Evolutionary conservation across 2,888 invertebrate species (phyloP), one percentile per base, ranked within the genome.

Genomic region (Tortricodes alternella): DNA sequence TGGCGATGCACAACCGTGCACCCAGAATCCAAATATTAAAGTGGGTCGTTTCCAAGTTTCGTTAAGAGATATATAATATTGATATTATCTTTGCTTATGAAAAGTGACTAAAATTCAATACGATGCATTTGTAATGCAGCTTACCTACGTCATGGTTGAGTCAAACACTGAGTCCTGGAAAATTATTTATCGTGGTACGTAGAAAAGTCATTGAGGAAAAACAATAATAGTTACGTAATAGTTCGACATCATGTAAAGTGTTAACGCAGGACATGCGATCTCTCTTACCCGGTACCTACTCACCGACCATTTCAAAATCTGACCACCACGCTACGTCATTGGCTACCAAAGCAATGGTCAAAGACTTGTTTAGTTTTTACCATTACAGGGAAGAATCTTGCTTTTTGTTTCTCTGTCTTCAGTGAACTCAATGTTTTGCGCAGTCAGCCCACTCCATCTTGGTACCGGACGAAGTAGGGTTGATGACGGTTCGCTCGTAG

Each of bases 161-260:
- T 55, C 48, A 56, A 44, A 18, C 7, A 11, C 41, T 39, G 34
- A 35, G 35, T 41, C 19, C 27, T 41, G 29, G 41, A 56, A 49
- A 56, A 43, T 44, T 37, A 41, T 48, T 18, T 6, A 27, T 35
- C 18, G 29, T 2, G 8, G 34, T 46, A 19, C 9, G 37, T 44
- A 49, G 55, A 55, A 50, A 56, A 34, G 15, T 56, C 37, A 27
- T 8, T 5, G 43, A n/a, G 21, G 18, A 21, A 35, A 50, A 44
- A 38, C 49, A 49, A 35, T 34, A 24, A n/a, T n/a, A n/a, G n/a
- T n/a, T 19, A 41, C 16, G 38, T 13, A 34, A 23, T 24, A 38
- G n/a, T 2, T 13, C 32, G 13, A 23, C 16, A 37, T 46, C 53
- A 48, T 34, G 46, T 48, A 46, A 27, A 4, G 13, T 5, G 16